Evolutionary conservation across 2,797 vertebrate species (phyloP).

Genomic region (Kryptolebias ocellatus): DNA sequence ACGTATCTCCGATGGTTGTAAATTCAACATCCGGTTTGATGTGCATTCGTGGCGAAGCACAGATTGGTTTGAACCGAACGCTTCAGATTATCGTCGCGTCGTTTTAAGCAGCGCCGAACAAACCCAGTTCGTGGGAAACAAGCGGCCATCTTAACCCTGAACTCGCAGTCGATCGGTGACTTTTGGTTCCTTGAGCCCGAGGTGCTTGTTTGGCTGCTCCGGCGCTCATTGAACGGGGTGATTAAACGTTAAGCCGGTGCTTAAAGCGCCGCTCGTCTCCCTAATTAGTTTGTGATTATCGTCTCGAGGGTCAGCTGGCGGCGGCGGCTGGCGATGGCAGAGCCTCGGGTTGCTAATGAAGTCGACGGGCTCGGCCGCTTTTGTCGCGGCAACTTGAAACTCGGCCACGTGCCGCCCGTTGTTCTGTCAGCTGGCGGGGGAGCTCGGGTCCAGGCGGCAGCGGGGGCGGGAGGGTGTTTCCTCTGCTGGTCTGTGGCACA

Average conservation of each 20-base stretch:
- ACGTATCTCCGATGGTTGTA: too few relatives aligned
- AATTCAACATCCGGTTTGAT: too few relatives aligned
- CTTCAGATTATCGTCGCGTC: slow-evolving; percentile 18
- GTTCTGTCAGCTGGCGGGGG: slow-evolving; percentile 3
- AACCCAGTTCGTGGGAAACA: background rate
- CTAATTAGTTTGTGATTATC: slow-evolving; percentile 81
- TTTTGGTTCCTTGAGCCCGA: slow-evolving; percentile 15
- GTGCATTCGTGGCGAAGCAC: slow-evolving; percentile 11
- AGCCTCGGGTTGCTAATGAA: slow-evolving; percentile 30
- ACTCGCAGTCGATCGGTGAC: too few relatives aligned
- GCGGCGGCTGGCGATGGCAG: slow-evolving; percentile 22
- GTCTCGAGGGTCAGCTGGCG: slow-evolving; percentile 62
- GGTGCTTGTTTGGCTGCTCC: slow-evolving; percentile 7
- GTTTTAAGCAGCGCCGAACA: slow-evolving; percentile 16
- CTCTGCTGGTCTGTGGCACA: slow-evolving; percentile 39
- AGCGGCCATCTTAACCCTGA: too few relatives aligned
- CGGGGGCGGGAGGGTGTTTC: slow-evolving; percentile 52
- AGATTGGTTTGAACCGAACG: background rate
- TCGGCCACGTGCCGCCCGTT: background rate
- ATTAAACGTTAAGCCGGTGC: slow-evolving; percentile 73
- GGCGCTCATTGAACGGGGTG: slow-evolving; percentile 37
- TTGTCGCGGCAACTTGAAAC: slow-evolving; percentile 8
- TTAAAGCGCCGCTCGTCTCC: slow-evolving; percentile 77
- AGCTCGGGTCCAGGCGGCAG: slow-evolving; percentile 31
- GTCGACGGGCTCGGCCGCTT: slow-evolving; percentile 5